phyloP scores from a whole-genome alignment of 2,888 invertebrate genomes.

The Cylloceria caligata region DNA sequence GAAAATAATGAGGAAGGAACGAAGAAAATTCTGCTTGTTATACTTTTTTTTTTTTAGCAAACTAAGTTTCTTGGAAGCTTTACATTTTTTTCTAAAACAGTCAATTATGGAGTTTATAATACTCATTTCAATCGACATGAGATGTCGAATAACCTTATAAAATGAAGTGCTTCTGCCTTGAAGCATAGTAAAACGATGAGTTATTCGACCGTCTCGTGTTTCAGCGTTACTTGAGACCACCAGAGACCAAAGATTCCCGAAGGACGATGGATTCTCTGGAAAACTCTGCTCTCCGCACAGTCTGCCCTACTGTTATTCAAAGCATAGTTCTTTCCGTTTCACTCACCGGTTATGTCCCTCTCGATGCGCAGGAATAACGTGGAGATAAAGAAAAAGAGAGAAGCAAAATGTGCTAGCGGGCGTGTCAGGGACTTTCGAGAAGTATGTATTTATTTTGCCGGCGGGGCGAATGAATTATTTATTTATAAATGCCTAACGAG shows the following conservation, averaged over 20 bases:
- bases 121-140: no score
- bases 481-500: conserved; percentile 77
- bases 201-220: neutral
- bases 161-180: no score
- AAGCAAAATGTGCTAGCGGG: conserved; percentile 45
- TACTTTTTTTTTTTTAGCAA: no score
- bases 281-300: neutral
- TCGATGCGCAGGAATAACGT: conserved; percentile 8
- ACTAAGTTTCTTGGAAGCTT: no score
- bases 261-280: neutral
- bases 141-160: no score
- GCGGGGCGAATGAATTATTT: conserved; percentile 75
- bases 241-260: neutral
- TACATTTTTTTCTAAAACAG: no score
- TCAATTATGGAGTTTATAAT: no score
- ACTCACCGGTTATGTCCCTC: conserved; percentile 28
- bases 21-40: no score
- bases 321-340: conserved; percentile 11
- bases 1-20: no score
- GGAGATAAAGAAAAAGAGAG: conserved; percentile 22
- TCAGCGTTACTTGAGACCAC: neutral
- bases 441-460: conserved; percentile 73
- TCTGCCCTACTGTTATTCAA: neutral
- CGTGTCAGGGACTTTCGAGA: conserved; percentile 54
- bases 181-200: neutral